A percentile compares a stretch with the other conserved stretches of the same genome.
phyloP scores from a whole-genome alignment of 2,888 invertebrate genomes.

The Volucella zonaria region DNA sequence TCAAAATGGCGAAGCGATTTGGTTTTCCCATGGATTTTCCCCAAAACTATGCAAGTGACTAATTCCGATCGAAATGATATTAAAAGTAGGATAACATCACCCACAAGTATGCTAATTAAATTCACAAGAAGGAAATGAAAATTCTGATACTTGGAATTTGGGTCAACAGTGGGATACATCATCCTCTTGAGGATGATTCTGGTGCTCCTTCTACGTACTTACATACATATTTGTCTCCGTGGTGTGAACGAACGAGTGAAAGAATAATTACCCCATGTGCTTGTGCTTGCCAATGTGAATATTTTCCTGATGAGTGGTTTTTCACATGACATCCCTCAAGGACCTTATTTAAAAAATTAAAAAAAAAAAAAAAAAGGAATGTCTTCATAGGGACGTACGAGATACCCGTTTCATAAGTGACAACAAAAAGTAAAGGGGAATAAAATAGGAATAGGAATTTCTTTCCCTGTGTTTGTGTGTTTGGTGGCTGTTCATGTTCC shows the following conservation, averaged over 20 bases:
- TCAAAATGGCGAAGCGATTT: conserved; percentile 65
- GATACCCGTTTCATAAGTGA: conserved; percentile 45
- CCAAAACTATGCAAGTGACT: conserved; percentile 44
- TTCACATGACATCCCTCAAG: conserved; percentile 51
- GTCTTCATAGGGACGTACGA: conserved; percentile 20
- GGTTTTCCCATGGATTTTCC: conserved; percentile 13
- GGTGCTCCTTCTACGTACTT: background rate
- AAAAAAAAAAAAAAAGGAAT: conserved; percentile 16
- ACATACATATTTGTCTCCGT: background rate
- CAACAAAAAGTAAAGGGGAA: conserved; percentile 34
- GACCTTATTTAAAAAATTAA: conserved; percentile 53
- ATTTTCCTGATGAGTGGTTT: conserved; percentile 25
- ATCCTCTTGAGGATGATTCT: conserved; percentile 40
- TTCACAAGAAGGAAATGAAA: conserved; percentile 6
- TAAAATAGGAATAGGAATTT: conserved; percentile 12
- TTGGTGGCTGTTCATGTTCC: background rate
- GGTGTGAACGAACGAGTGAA: background rate
- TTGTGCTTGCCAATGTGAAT: background rate
- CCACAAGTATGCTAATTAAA: conserved; percentile 50
- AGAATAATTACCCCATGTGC: conserved; percentile 35
- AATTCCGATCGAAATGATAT: background rate
- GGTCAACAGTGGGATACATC: conserved; percentile 60
- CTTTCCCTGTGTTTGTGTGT: conserved; percentile 32
- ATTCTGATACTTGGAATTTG: conserved; percentile 46
- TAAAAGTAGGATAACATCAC: conserved; percentile 5